A percentile compares a stretch with the other conserved stretches of the same genome.
Conservation (phyloP, 2,113 vertebrate genomes). For the Indicator indicator region DNA sequence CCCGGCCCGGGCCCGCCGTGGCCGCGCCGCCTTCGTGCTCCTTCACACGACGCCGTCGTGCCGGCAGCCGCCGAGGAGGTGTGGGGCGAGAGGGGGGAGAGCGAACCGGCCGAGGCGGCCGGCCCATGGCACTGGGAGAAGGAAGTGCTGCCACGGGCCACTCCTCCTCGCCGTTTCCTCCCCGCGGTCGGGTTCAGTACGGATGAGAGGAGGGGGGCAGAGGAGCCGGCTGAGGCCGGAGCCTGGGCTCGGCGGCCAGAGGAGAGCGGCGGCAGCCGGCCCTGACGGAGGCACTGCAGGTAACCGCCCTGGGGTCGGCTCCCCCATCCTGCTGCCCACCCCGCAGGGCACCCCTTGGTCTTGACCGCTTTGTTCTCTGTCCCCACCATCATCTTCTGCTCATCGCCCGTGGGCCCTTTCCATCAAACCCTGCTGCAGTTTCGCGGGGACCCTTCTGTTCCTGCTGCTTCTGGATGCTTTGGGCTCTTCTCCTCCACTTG, state of each 20-base stretch:
- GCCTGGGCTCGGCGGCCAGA: background rate
- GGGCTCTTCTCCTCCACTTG: background rate
- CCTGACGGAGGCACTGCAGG: background rate
- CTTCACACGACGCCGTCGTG: background rate
- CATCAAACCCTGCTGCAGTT: rapidly evolving
- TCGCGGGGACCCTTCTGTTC: background rate
- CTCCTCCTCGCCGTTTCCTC: conserved; percentile 63
- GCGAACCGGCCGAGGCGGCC: background rate
- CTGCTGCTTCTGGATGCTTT: rapidly evolving
- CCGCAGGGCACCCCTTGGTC: background rate
- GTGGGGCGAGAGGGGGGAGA: background rate
- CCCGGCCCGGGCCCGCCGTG: rapidly evolving
- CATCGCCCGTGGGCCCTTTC: rapidly evolving
- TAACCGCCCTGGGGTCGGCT: background rate
- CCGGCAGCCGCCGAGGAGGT: background rate
- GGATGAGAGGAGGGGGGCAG: background rate
- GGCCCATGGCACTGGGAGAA: background rate
- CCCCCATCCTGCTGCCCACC: background rate
- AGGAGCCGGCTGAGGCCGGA: background rate
- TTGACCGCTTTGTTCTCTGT: background rate
- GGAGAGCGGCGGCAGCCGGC: background rate
- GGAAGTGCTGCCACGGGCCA: conserved; percentile 38
- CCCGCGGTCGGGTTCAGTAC: background rate
- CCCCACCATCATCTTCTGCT: background rate
- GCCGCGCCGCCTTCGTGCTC: background rate